phyloP scores from a whole-genome alignment of 2,797 vertebrate species.

The Urocyon cinereoargenteus region DNA sequence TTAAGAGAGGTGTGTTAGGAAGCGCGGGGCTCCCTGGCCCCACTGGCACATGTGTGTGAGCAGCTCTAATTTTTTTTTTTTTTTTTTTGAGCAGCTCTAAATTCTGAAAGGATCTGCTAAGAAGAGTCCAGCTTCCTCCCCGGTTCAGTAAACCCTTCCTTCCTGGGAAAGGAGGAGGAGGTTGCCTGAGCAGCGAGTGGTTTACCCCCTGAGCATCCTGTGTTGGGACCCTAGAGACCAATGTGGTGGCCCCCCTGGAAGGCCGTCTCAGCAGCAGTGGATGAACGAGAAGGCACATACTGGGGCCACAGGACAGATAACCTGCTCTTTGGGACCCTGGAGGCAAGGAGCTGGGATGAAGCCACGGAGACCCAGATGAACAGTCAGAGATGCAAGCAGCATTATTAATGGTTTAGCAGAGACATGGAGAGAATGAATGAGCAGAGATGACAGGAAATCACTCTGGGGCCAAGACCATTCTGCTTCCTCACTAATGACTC shows the following conservation, averaged over 20 bases:
- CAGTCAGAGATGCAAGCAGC: neutral
- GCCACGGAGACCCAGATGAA: slow-evolving; percentile 40
- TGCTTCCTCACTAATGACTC: slow-evolving; percentile 55
- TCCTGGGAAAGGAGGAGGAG: neutral
- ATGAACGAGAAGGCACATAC: neutral
- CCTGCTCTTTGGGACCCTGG: slow-evolving; percentile 30
- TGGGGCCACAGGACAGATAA: neutral
- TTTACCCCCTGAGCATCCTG: neutral
- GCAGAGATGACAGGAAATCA: slow-evolving; percentile 67
- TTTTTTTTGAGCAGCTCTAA: neutral
- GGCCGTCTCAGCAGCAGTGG: neutral
- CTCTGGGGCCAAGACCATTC: slow-evolving; percentile 50
- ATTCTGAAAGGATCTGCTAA: slow-evolving; percentile 28
- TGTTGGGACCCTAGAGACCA: neutral
- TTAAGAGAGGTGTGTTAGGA: slow-evolving; percentile 66
- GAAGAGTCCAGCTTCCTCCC: neutral
- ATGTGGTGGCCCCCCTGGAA: neutral
- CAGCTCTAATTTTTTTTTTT: neutral
- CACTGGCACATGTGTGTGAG: neutral
- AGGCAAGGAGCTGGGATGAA: slow-evolving; percentile 37
- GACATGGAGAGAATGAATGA: slow-evolving; percentile 65
- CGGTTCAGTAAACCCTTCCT: neutral
- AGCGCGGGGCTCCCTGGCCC: neutral
- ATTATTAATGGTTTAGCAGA: slow-evolving; percentile 67
- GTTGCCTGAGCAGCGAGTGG: neutral